Conservation (phyloP, 2,888 invertebrate species). For the Hirtodrosophila cameraria region DNA sequence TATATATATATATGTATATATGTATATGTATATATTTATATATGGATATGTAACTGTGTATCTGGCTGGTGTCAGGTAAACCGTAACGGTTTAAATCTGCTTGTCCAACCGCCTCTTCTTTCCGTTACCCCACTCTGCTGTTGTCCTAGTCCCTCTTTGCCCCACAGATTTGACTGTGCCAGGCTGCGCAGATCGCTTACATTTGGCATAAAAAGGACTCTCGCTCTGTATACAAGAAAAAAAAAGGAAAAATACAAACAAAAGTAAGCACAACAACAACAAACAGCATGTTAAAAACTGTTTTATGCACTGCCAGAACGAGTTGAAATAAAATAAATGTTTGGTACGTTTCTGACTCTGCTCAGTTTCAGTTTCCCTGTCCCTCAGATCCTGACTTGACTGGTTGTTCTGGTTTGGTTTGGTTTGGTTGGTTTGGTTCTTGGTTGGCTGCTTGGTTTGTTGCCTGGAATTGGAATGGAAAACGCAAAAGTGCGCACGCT, state of each 20-base stretch:
- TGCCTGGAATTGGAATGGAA: conserved; percentile 56
- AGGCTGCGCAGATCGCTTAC: conserved; percentile 72
- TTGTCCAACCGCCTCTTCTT: conserved; percentile 53
- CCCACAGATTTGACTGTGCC: conserved; percentile 57
- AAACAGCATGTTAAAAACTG: conserved; percentile 70
- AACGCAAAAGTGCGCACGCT: conserved; percentile 76
- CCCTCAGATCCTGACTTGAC: conserved; percentile 18
- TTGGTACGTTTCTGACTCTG: conserved; percentile 14
- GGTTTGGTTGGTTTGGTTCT: conserved; percentile 7
- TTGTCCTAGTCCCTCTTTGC: conserved; percentile 29
- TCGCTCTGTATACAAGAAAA: conserved; percentile 27
- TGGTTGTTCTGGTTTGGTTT: conserved; percentile 10
- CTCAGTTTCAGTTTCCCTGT: conserved; percentile 22
- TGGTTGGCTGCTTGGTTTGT: conserved; percentile 31
- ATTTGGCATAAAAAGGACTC: conserved; percentile 75
- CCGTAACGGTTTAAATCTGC: conserved; percentile 75
- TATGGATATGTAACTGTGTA: conserved; percentile 10
- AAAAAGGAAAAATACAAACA: conserved; percentile 4
- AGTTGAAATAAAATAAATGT: conserved; percentile 75
- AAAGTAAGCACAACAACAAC: conserved; percentile 41
- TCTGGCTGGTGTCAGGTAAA: conserved; percentile 55
- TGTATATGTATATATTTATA: neutral
- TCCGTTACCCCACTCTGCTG: neutral
- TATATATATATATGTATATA: conserved; percentile 1
- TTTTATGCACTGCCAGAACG: conserved; percentile 73